Evolutionary conservation across 53 echinoderm and acorn worm species (phyloP).

Genomic region (Patiria pectinifera): DNA sequence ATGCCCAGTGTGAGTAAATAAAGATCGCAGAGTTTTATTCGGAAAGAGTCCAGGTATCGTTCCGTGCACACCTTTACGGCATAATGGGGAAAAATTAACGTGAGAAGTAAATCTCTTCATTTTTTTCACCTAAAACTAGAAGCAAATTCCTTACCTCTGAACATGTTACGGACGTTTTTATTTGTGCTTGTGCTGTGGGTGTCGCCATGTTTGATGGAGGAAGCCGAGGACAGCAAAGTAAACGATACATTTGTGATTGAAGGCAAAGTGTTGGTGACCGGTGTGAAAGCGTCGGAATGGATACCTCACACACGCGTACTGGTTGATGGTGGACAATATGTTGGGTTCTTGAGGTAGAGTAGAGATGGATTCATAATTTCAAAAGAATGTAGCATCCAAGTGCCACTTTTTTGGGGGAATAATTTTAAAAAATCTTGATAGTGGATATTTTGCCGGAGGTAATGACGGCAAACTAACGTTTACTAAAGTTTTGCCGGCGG

Average conservation of each 20-base stretch:
- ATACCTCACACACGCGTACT: slow-evolving; percentile 66
- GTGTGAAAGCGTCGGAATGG: slow-evolving; percentile 67
- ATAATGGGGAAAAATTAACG: neutral
- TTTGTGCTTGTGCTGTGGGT: slow-evolving; percentile 30
- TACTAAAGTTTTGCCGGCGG: no score
- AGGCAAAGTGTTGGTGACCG: slow-evolving; percentile 71
- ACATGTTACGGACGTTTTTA: slow-evolving; percentile 17
- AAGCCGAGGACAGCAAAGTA: slow-evolving; percentile 31
- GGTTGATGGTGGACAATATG: slow-evolving; percentile 68
- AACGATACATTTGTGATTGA: slow-evolving; percentile 57
- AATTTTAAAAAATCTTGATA: no score
- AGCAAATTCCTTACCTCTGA: neutral
- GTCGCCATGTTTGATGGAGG: slow-evolving; percentile 40
- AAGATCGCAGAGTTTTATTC: neutral
- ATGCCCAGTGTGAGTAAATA: neutral
- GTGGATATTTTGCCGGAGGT: no score
- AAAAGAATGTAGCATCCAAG: no score
- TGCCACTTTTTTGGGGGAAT: no score
- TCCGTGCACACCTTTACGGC: neutral
- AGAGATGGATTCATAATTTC: neutral
- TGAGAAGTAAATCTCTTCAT: no score
- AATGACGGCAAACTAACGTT: no score
- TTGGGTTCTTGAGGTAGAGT: slow-evolving; percentile 76
- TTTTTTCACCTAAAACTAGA: neutral
- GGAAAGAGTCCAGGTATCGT: neutral